These are phyloP conservation scores for Ochropacha duplaris DNA, from an alignment of 2,888 invertebrate genomes.

Conservation along the genomic window DNA sequence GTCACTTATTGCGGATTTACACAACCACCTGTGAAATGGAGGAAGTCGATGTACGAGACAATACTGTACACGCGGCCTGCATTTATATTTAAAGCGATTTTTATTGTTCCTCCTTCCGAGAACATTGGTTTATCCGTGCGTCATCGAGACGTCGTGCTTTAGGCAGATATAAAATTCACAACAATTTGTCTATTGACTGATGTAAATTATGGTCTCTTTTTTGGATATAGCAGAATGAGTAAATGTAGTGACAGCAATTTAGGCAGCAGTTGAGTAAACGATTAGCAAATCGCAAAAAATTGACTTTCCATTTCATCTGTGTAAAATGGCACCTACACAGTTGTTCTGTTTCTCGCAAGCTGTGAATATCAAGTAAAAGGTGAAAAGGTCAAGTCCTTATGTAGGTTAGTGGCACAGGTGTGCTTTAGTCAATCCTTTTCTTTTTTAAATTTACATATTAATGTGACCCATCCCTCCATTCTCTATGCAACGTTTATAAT, in stretches of 20 bases:
- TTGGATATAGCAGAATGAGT: not conserved
- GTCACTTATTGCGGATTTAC: slow-evolving; percentile 38
- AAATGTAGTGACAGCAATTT: not conserved
- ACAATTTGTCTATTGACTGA: not conserved
- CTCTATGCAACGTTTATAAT: not conserved
- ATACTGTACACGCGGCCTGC: slow-evolving; percentile 26
- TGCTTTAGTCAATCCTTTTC: slow-evolving; percentile 34
- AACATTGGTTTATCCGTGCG: slow-evolving; percentile 27
- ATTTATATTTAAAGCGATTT: slow-evolving; percentile 35
- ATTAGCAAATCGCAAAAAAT: slow-evolving; percentile 35
- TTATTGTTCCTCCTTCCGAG: slow-evolving; percentile 42
- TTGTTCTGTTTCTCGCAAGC: slow-evolving; percentile 19
- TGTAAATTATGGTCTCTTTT: too few species aligned
- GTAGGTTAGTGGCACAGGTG: slow-evolving; percentile 44
- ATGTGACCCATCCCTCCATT: slow-evolving; percentile 22
- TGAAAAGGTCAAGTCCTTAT: slow-evolving; percentile 36
- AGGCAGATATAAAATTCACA: not conserved
- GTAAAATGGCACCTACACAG: slow-evolving; percentile 40
- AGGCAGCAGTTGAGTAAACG: slow-evolving; percentile 18
- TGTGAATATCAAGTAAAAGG: slow-evolving; percentile 32
- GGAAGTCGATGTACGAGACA: slow-evolving; percentile 27
- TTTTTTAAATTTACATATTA: slow-evolving; percentile 52
- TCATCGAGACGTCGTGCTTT: slow-evolving; percentile 23
- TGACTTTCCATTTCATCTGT: slow-evolving; percentile 30
- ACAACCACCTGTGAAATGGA: slow-evolving; percentile 31